Evolutionary conservation across 2,888 invertebrate species (phyloP).

Genomic region (Eumerus sabulonum): DNA sequence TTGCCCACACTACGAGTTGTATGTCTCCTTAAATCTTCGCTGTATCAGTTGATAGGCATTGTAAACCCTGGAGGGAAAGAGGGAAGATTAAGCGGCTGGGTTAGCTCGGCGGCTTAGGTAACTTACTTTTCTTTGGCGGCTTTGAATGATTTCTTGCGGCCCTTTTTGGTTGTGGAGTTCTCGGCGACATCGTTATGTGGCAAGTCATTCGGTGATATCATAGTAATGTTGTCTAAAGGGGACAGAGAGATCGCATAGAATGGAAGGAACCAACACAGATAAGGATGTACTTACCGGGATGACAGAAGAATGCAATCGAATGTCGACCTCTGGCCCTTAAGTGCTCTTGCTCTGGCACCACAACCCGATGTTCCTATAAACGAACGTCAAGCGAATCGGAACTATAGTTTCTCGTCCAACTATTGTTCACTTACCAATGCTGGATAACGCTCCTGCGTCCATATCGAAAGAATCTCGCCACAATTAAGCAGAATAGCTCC

Average conservation of each 20-base stretch:
- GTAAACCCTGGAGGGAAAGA: conserved; percentile 80
- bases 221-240: conserved; percentile 76
- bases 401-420: neutral
- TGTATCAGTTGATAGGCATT: conserved; percentile 86
- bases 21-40: conserved; percentile 85
- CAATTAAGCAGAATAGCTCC: conserved; percentile 88
- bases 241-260: neutral
- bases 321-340: conserved; percentile 84
- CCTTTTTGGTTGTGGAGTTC: conserved; percentile 75
- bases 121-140: conserved; percentile 78
- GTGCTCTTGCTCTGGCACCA: conserved; percentile 84
- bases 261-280: neutral
- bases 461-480: conserved; percentile 86
- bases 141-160: conserved; percentile 78
- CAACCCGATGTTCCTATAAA: conserved; percentile 84
- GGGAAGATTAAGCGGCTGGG: conserved; percentile 75
- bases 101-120: neutral
- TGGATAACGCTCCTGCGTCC: conserved; percentile 86
- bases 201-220: conserved; percentile 78
- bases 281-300: conserved; percentile 81
- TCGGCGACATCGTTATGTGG: conserved; percentile 74
- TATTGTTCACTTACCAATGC: conserved; percentile 81
- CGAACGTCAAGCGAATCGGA: conserved; percentile 1
- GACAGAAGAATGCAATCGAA: conserved; percentile 88
- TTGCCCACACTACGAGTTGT: conserved; percentile 79